Evolutionary conservation across 2,888 invertebrate species (phyloP), one percentile per base, ranked within the genome.

Genomic region (Serripes groenlandicus): DNA sequence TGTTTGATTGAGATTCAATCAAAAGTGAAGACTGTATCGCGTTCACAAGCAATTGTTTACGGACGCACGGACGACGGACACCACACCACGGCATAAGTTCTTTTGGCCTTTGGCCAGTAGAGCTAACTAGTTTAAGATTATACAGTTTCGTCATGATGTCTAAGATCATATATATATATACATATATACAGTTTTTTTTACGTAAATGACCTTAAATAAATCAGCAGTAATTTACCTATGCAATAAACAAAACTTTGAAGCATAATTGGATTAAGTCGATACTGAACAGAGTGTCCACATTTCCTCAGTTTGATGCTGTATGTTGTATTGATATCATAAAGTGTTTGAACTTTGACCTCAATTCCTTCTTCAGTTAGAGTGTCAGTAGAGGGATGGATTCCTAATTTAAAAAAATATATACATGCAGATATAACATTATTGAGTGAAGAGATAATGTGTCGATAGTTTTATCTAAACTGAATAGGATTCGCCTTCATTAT

Each of bases 151-250:
- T n/a, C n/a, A n/a, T n/a, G n/a, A n/a, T n/a, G n/a, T n/a, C n/a
- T n/a, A n/a, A n/a, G n/a, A n/a, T n/a, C n/a, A n/a, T n/a, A n/a
- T n/a, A n/a, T n/a, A n/a, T n/a, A n/a, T n/a, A n/a, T n/a, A n/a
- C n/a, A n/a, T n/a, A n/a, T n/a, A n/a, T n/a, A n/a, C n/a, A n/a
- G n/a, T n/a, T n/a, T n/a, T n/a, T n/a, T n/a, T n/a, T n/a, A n/a
- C n/a, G n/a, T n/a, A n/a, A n/a, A n/a, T n/a, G n/a, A n/a, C n/a
- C n/a, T n/a, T n/a, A n/a, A n/a, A n/a, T n/a, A n/a, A n/a, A n/a
- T n/a, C n/a, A n/a, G n/a, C n/a, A n/a, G n/a, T n/a, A n/a, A 62
- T 34, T 62, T 32, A 62, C 62, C 62, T 32, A 62, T 32, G 21
- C 62, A 62, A 34, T 32, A 62, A n/a, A 28, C 11, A 32, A 62